These are phyloP conservation scores for Drosophila varians DNA, from an alignment of 1,140 invertebrate species.

Conservation along the genomic window DNA sequence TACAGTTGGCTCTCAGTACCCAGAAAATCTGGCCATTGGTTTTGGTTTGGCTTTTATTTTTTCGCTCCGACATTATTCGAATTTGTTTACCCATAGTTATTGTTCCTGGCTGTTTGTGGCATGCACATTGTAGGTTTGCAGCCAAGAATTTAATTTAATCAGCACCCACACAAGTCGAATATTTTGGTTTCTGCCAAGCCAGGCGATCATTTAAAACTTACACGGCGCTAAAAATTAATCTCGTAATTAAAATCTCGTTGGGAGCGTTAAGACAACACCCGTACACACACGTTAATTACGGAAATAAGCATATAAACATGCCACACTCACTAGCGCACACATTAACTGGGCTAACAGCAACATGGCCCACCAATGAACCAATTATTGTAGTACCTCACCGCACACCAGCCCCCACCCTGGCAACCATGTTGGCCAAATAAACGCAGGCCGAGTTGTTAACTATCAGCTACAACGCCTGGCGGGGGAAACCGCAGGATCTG, in stretches of 20 bases:
- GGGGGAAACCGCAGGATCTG: slow-evolving; percentile 21
- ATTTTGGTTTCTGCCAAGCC: not conserved
- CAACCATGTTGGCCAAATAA: slow-evolving; percentile 61
- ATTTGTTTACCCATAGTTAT: slow-evolving; percentile 54
- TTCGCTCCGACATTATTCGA: slow-evolving; percentile 61
- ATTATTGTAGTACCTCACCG: slow-evolving; percentile 61
- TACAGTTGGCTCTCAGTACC: slow-evolving; percentile 29
- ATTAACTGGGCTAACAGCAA: not conserved
- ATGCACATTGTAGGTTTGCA: not conserved
- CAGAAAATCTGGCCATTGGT: not conserved
- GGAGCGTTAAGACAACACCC: slow-evolving; percentile 23
- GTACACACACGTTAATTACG: slow-evolving; percentile 40
- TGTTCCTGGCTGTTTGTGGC: slow-evolving; percentile 10
- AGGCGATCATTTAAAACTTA: slow-evolving; percentile 29
- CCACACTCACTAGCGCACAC: slow-evolving; percentile 18
- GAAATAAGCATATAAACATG: slow-evolving; percentile 42
- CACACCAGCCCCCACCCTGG: slow-evolving; percentile 5
- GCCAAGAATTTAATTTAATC: slow-evolving; percentile 37
- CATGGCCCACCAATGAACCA: slow-evolving; percentile 36
- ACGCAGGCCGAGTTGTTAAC: slow-evolving; percentile 49
- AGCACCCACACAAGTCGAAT: not conserved
- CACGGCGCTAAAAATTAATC: slow-evolving; percentile 59
- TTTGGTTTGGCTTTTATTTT: slow-evolving; percentile 6
- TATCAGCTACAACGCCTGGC: slow-evolving; percentile 34
- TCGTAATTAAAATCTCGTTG: slow-evolving; percentile 56